phyloP scores from a whole-genome alignment of 2,113 vertebrate species.

The Pan troglodytes region DNA sequence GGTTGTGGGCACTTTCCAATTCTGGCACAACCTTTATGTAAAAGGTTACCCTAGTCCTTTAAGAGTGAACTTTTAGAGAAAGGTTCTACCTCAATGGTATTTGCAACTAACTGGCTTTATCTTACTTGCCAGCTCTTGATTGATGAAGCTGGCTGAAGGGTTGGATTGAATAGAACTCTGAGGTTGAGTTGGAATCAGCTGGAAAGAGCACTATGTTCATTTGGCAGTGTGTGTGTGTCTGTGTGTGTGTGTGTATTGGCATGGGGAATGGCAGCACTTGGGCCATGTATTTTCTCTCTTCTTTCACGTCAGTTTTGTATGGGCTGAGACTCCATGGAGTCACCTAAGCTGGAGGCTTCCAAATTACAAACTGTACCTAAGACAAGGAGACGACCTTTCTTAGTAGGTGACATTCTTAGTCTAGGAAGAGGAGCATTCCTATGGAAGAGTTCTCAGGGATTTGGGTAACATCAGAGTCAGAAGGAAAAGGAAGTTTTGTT shows the following conservation, averaged over 20 bases:
- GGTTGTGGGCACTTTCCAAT: background rate
- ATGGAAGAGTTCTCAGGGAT: background rate
- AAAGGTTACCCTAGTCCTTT: background rate
- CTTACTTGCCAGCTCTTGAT: background rate
- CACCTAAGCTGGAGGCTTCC: background rate
- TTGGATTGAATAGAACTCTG: background rate
- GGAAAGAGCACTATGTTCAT: background rate
- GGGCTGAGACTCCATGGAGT: background rate
- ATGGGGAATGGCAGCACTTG: background rate
- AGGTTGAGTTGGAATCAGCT: background rate
- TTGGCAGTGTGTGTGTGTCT: background rate
- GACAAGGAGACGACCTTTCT: background rate
- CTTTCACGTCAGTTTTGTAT: background rate
- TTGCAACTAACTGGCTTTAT: constrained; percentile 40
- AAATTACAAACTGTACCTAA: background rate
- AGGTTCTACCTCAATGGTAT: background rate
- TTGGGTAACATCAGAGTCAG: background rate
- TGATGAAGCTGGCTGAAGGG: background rate
- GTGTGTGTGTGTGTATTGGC: background rate
- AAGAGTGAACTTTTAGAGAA: constrained; percentile 13
- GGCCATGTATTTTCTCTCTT: background rate
- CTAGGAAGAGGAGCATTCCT: background rate
- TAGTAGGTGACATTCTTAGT: background rate
- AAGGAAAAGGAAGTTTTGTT: constrained; percentile 1
- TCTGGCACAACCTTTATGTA: background rate